A percentile compares a stretch with the other conserved stretches of the same genome.
Evolutionary conservation across 2,797 vertebrate species (phyloP).

Genomic region (Huso huso): DNA sequence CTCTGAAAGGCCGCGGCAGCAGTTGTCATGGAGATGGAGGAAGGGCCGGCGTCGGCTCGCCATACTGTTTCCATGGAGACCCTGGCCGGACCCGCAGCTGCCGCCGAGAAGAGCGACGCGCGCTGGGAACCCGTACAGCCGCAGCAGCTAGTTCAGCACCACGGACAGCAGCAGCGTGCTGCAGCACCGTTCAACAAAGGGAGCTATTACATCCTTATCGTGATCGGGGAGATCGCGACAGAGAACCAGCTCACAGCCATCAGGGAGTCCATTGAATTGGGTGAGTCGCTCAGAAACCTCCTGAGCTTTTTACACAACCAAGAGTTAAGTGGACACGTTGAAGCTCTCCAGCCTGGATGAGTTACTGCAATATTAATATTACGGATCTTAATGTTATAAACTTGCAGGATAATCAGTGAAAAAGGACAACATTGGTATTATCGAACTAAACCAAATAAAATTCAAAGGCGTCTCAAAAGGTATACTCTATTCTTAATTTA

Average conservation of each 20-base stretch:
- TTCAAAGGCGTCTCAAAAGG: no score
- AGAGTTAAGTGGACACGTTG: no score
- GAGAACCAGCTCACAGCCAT: constrained; percentile 66
- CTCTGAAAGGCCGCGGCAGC: constrained; percentile 44
- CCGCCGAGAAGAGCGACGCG: constrained; percentile 29
- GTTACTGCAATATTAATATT: no score
- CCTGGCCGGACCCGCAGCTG: constrained; percentile 41
- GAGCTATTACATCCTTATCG: constrained; percentile 70
- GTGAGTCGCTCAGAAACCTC: constrained; percentile 48
- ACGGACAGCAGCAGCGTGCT: constrained; percentile 39
- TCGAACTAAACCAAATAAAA: no score
- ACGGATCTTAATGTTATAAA: no score
- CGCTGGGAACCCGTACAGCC: constrained; percentile 29
- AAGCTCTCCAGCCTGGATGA: no score
- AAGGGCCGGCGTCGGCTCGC: constrained; percentile 44
- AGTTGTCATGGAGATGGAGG: constrained; percentile 86
- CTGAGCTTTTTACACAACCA: not conserved
- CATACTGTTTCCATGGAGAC: constrained; percentile 79
- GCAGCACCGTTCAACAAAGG: constrained; percentile 41
- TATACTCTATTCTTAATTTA: no score
- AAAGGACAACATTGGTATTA: no score
- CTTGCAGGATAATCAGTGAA: no score
- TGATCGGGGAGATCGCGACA: constrained; percentile 70
- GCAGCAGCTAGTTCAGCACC: constrained; percentile 44
- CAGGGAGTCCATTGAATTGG: constrained; percentile 68